phyloP scores from a whole-genome alignment of 2,888 invertebrate genomes.

The Cephus nigrinus region DNA sequence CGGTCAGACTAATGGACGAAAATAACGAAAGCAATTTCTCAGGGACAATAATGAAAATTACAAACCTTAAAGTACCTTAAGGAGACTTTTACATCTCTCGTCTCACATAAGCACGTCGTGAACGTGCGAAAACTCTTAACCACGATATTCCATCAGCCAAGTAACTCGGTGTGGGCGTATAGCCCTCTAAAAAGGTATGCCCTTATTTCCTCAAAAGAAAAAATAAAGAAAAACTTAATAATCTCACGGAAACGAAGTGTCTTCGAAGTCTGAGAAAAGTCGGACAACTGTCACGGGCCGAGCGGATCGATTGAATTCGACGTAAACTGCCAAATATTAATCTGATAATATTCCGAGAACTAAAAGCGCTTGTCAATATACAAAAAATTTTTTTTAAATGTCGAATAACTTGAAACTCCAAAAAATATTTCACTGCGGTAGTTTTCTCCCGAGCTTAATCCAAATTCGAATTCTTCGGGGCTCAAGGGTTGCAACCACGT shows the following conservation, averaged over 20 bases:
- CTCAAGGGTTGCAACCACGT: neutral
- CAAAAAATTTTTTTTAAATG: too few relatives aligned
- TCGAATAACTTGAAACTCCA: neutral
- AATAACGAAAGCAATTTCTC: neutral
- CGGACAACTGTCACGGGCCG: too few relatives aligned
- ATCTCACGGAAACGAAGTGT: neutral
- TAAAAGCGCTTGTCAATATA: neutral
- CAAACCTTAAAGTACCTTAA: neutral
- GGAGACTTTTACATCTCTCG: neutral
- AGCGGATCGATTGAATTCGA: neutral
- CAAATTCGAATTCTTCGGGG: neutral
- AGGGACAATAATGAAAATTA: neutral
- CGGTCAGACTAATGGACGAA: neutral
- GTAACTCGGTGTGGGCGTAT: neutral
- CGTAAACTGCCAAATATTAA: neutral
- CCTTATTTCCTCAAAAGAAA: neutral
- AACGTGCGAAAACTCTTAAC: slow-evolving; percentile 11
- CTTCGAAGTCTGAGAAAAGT: too few relatives aligned
- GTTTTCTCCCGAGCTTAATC: neutral
- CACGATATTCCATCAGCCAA: slow-evolving; percentile 25
- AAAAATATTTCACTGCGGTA: neutral
- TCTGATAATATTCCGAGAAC: neutral
- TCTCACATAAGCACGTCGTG: neutral
- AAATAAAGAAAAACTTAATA: neutral
- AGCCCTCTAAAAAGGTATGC: neutral